Conservation (phyloP, 2,888 invertebrate species). For the Ferrisia virgata region DNA sequence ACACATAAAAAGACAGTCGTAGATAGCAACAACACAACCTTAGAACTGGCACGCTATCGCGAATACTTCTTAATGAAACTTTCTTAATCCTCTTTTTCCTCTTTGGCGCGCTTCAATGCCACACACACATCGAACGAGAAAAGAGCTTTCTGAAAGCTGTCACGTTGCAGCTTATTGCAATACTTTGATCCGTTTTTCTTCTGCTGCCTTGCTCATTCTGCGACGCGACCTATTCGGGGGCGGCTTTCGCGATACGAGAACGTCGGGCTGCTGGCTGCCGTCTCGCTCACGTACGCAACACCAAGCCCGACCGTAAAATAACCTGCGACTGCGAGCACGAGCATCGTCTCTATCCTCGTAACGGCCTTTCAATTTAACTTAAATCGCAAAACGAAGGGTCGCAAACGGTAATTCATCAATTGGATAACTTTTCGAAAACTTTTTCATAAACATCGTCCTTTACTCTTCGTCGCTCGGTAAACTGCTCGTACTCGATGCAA, state of each 20-base stretch:
- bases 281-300: not conserved
- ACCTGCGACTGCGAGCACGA: too few relatives aligned
- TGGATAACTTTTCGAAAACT: slow-evolving; percentile 36
- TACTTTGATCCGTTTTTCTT: slow-evolving; percentile 18
- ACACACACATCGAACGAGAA: not conserved
- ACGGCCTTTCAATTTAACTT: slow-evolving; percentile 5
- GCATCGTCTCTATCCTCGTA: too few relatives aligned
- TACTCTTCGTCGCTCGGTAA: not conserved
- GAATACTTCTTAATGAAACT: slow-evolving; percentile 29
- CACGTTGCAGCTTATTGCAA: slow-evolving; percentile 2
- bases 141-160: slow-evolving; percentile 35
- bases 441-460: slow-evolving; percentile 35
- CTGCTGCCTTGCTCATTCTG: not conserved
- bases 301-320: not conserved
- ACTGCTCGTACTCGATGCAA: too few relatives aligned
- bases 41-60: not conserved
- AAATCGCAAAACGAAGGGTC: not conserved
- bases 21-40: slow-evolving; percentile 19
- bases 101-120: not conserved
- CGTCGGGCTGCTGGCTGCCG: too few relatives aligned
- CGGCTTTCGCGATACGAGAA: not conserved
- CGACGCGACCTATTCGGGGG: not conserved
- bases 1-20: too few relatives aligned
- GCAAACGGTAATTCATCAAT: slow-evolving; percentile 32
- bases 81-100: slow-evolving; percentile 37